Conservation (phyloP, 2,888 invertebrate species). For the Synergus umbraculus region DNA sequence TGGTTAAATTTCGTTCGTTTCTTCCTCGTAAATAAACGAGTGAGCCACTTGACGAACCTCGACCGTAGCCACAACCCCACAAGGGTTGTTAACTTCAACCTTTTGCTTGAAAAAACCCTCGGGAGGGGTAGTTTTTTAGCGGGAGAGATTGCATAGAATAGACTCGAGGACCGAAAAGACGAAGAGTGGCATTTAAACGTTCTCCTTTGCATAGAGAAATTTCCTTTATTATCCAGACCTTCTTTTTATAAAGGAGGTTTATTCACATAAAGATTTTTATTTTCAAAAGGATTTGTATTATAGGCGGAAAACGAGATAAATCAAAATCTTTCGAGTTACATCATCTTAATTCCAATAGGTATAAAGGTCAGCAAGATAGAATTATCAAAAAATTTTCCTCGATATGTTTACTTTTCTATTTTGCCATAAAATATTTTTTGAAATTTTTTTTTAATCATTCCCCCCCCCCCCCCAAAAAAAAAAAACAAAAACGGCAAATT, state of each 20-base stretch:
- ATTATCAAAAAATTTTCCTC: too few species aligned
- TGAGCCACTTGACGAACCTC: slow-evolving; percentile 54
- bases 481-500: too few species aligned
- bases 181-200: slow-evolving; percentile 14
- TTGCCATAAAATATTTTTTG: too few species aligned
- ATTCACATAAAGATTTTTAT: background rate
- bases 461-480: too few species aligned
- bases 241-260: background rate
- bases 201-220: background rate
- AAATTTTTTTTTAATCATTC: too few species aligned
- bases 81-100: slow-evolving; percentile 58
- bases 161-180: background rate
- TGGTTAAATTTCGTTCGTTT: slow-evolving; percentile 49
- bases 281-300: background rate
- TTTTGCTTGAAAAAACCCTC: slow-evolving; percentile 54
- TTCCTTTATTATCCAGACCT: background rate
- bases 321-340: too few species aligned
- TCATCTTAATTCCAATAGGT: too few species aligned
- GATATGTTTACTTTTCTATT: too few species aligned
- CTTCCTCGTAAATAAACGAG: slow-evolving; percentile 59
- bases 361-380: too few species aligned
- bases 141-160: background rate
- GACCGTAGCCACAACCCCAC: slow-evolving; percentile 46
- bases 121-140: background rate
- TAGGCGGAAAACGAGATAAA: too few species aligned